Base-by-base conservation (phyloP, 2,888 invertebrate species). In the Timandra comae region DNA sequence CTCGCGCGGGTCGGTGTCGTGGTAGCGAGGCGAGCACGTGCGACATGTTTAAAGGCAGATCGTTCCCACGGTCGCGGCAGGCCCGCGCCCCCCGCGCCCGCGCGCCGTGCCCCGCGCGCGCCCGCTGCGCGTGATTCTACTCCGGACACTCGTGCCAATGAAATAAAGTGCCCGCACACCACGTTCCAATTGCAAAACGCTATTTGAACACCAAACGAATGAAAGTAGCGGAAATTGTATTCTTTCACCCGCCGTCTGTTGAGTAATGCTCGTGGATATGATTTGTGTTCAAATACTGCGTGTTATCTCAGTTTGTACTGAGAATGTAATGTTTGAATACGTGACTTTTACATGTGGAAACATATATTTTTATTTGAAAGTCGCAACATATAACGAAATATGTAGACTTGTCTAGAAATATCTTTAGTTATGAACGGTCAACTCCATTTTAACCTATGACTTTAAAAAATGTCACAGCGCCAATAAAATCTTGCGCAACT, bases 21-120 rank as follows among this genome's bases (percentile, higher is more conserved):
- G 48, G 41, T 45, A 49, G 43, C 76, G 70, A 72, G 65, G 69
- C 63, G 73, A 80, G 84, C 85, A 85, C 85, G 85, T 84, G 85
- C 84, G 82, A 76, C 76, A 72, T 73, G 82, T 80, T 16, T 84
- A 84, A 85, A 82, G 82, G 81, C 85, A 80, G 75, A 77, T 66
- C 84, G 78, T 85, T 85, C 85, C 84, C 85, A 85, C 85, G 85
- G 82, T 84, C 75, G 72, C 66, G 63, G 73, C 72, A 64, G 67
- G 67, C 67, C 61, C 61, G 56, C 59, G 54, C 53, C 52, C 57
- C 43, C 43, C 31, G 52, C 43, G 51, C 56, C 54, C 58, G 50
- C 55, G 43, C 57, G 43, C 52, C 52, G 41, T 52, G 33, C 33
- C 46, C 37, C 50, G 33, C 43, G 26, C 38, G 37, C 41, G 63